phyloP scores from a whole-genome alignment of 2,113 vertebrate species.

The Procapra przewalskii region DNA sequence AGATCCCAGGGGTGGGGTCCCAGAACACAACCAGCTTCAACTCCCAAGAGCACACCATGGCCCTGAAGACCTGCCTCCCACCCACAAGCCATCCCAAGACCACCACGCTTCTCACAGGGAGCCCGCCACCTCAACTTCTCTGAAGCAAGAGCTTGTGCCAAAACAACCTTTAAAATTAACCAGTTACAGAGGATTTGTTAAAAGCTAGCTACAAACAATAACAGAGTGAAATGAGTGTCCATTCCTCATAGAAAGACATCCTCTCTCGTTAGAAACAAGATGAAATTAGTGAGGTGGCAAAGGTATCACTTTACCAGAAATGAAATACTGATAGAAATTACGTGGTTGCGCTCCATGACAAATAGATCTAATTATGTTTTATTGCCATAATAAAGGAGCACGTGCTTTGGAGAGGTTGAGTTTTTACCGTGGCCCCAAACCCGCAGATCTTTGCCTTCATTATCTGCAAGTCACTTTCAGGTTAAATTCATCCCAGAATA shows the following conservation, averaged over 20 bases:
- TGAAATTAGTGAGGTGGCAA: background rate
- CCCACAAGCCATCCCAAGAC: accelerated
- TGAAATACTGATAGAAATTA: background rate
- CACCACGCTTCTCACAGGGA: accelerated
- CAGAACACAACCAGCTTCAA: background rate
- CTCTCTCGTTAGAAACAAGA: background rate
- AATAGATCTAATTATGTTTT: background rate
- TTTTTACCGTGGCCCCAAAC: background rate
- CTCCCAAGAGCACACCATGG: background rate
- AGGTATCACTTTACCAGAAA: background rate
- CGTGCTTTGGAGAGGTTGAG: accelerated
- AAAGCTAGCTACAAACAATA: background rate
- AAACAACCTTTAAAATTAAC: background rate
- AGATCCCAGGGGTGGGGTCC: background rate
- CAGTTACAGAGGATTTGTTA: background rate
- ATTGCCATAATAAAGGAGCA: background rate
- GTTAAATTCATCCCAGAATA: background rate
- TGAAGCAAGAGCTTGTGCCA: background rate
- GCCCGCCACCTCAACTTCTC: background rate
- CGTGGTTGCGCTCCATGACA: background rate
- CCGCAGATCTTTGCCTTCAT: background rate
- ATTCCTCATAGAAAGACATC: background rate
- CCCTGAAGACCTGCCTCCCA: background rate
- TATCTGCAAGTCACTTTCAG: background rate
- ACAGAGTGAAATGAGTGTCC: background rate